Evolutionary conservation across 2,113 vertebrate species (phyloP).

Genomic region (Pedionomus torquatus): DNA sequence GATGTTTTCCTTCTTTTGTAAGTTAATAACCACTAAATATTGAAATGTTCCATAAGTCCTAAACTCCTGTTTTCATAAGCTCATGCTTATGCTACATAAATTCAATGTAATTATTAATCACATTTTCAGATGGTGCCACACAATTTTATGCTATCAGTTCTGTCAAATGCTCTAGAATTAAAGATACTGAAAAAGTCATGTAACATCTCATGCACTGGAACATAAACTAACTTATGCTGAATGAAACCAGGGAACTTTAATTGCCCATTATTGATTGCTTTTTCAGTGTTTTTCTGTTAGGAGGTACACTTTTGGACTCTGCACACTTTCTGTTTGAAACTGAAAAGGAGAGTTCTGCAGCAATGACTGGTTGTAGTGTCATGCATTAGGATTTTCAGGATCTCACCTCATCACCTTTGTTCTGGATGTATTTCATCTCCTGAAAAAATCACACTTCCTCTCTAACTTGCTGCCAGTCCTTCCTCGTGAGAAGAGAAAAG

Average conservation of each 20-base stretch:
- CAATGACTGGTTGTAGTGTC: neutral
- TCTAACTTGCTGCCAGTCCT: neutral
- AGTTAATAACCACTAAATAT: neutral
- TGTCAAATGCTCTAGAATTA: slow-evolving; percentile 20
- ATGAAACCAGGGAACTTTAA: neutral
- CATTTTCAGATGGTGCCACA: neutral
- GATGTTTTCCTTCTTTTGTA: neutral
- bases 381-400: neutral
- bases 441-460: slow-evolving; percentile 37
- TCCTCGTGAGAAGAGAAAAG: neutral
- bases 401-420: slow-evolving; percentile 44
- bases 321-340: neutral
- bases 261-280: neutral
- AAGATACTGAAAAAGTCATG: neutral
- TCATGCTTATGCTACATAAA: neutral
- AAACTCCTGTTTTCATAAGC: neutral
- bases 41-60: neutral
- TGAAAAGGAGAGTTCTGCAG: neutral
- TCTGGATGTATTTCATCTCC: slow-evolving; percentile 21
- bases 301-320: neutral
- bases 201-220: neutral
- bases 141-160: neutral
- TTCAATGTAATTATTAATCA: neutral
- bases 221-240: neutral
- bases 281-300: neutral